Base-by-base conservation (phyloP, 2,888 invertebrate species). In the Pseudococcus jackbeardsleyi region DNA sequence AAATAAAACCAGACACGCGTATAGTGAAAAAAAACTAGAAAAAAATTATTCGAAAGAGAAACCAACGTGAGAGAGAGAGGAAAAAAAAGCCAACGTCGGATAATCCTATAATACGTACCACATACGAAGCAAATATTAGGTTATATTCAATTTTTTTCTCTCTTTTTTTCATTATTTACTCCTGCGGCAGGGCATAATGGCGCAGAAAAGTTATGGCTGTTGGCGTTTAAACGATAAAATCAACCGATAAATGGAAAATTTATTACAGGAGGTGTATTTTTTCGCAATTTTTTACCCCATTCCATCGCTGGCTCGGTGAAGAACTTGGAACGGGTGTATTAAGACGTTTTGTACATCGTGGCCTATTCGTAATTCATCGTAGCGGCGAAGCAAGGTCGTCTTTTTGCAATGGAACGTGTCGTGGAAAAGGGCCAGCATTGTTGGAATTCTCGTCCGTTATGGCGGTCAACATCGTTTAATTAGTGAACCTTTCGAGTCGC, bases 401-500 rank as follows among this genome's bases (percentile, higher is more conserved):
- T 19, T 59, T 59, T 19, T 59, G 59, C 59, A 72, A 33, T 5
- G 68, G 26, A 72, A 6, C 59, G 59, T 19, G 19, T 19, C 59
- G 59, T 19, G 59, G 11, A 72, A 72, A 72, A 72, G 33, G 59
- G 26, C 59, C n/a, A 19, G 19, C 26, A 33, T 72, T 15, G 26
- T 72, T 42, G 79, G 79, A 79, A 79, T 79, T 79, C 46, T 79
- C 5, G 79, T 79, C 59, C 79, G 79, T 42, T 26, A n/a, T 42
- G 42, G 17, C 79, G 79, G 79, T 79, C 79, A 42, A 79, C 42
- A 39, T 1, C n/a, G 79, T 79, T 79, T 79, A 79, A 79, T 79
- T 79, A 79, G 79, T 79, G 79, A 79, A 79, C 79, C 42, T 79
- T 79, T 42, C 79, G 42, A n/a, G 39, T 42, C 79, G 46, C 79